phyloP scores from a whole-genome alignment of 2,888 invertebrate genomes.

The Drosophila nr. fundita region DNA sequence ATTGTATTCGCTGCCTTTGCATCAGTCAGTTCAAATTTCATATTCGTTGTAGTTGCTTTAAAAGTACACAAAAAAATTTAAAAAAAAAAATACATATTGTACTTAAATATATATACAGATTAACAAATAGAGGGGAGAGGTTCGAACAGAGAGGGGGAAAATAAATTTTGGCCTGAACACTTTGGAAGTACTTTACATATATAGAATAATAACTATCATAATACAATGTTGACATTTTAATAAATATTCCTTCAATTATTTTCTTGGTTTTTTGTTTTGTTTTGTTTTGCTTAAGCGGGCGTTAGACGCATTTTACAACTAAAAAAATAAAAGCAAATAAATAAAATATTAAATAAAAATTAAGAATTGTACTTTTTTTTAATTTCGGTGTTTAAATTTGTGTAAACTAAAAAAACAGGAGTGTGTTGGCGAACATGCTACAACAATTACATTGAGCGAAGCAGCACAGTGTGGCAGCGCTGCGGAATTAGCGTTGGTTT shows the following conservation, averaged over 20 bases:
- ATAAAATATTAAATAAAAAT: conserved; percentile 34
- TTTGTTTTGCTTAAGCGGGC: conserved; percentile 26
- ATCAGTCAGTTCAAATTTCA: conserved; percentile 59
- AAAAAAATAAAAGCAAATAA: conserved; percentile 38
- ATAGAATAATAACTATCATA: conserved; percentile 44
- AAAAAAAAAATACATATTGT: conserved; percentile 15
- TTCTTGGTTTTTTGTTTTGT: conserved; percentile 9
- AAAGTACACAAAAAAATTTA: conserved; percentile 16
- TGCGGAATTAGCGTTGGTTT: not conserved
- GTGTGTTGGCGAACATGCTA: not conserved
- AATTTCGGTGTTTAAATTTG: conserved; percentile 54
- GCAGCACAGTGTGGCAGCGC: conserved; percentile 31
- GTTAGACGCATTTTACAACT: conserved; percentile 45
- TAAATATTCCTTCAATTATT: conserved; percentile 44
- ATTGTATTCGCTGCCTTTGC: conserved; percentile 53
- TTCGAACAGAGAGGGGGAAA: conserved; percentile 6
- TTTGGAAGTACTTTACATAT: conserved; percentile 68
- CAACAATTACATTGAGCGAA: not conserved
- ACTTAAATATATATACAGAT: conserved; percentile 27
- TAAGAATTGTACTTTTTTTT: conserved; percentile 58
- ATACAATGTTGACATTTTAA: conserved; percentile 41
- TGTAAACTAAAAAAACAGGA: conserved; percentile 3
- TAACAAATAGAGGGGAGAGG: conserved; percentile 6
- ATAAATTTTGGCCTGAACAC: conserved; percentile 80
- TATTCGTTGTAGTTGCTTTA: conserved; percentile 51